Base-by-base conservation (phyloP, 1,140 invertebrate species). In the Ostrea denselamellosa region DNA sequence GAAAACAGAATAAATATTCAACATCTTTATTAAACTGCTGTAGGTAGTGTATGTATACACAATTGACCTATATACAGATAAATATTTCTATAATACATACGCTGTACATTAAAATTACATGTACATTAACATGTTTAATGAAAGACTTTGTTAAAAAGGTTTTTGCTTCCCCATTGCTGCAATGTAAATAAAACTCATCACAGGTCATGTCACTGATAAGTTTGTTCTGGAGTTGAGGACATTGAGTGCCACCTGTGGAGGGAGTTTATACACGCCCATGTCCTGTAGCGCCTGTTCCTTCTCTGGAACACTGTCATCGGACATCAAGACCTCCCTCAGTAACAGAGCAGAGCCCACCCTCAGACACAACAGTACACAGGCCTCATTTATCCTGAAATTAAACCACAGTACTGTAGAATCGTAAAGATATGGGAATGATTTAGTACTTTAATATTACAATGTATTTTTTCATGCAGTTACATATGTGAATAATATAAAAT, bases 261-360 rank as follows among this genome's bases (percentile, higher is more conserved):
- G 94, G 88, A 97, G 95, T 93, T 96, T 96, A 83, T 95, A 95
- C 87, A 97, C 95, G 19, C 96, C 96, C 25, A 97, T 91, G 90
- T 97, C 97, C 85, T 96, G 95, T 58, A 97, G 92, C 5, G 96
- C 95, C 19, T 90, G 58, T 88, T 96, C 95, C 22, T 93, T 94
- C 28, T 95, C 94, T 22, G 89, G 62, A 28, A 90, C 88, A 62
- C 92, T 91, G 25, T 92, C 89, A 12, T 91, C 90, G 22, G 88
- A 86, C 34, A 96, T 95, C 19, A 97, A 91, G 8, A 96, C 96
- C 92, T 97, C 96, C 19, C 96, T 95, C 44, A 98, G 95, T 7
- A 98, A 95, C 85, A 97, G 95, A 0, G 97, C 97, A 58, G 97
- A 97, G 8, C 97, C 97, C 89, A 96, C 96, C 25, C 96, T 96